Evolutionary conservation across 2,888 invertebrate genomes (phyloP), one percentile per base, ranked within the genome.

Genomic region (Chloromyia formosa): DNA sequence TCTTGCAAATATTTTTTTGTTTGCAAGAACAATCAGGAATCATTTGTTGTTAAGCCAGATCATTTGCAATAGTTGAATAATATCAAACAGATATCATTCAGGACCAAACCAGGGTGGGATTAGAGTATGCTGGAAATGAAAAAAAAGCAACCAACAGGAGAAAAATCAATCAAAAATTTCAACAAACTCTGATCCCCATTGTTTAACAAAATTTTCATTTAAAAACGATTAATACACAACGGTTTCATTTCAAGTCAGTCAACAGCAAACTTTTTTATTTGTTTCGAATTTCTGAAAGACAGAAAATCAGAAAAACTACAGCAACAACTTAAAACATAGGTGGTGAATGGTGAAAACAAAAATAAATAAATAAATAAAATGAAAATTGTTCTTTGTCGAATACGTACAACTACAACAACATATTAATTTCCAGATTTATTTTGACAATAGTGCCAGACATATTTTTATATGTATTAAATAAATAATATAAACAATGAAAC

Each of bases 391-490:
- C 27, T 35, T 35, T 35, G 27, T 35, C 27, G 7, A 35, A 35
- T 35, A 35, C 27, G 27, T 35, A 35, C 27, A 35, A 35, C 27
- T 35, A 35, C 60, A 73, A 75, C 74, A 66, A 74, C 66, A 60
- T 68, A 69, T 68, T 72, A 45, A 73, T 73, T 73, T 73, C 62
- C 18, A 64, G 53, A 20, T 58, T 83, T 66, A 80, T 83, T 84
- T 83, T 80, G 83, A 84, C 84, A 85, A 85, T 85, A 85, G 85
- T 85, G 85, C 85, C 85, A 84, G 84, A 82, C 83, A 84, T 83
- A 83, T 84, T 84, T 81, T 81, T 80, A 79, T 79, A 81, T 72
- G 73, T 71, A 35, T 73, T 73, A 75, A 77, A 75, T 69, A 58
- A 77, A 60, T 68, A 62, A 74, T 74, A 45, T 42, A 72, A 74